phyloP scores from a whole-genome alignment of 2,888 invertebrate species.

The Apotomis turbidana region DNA sequence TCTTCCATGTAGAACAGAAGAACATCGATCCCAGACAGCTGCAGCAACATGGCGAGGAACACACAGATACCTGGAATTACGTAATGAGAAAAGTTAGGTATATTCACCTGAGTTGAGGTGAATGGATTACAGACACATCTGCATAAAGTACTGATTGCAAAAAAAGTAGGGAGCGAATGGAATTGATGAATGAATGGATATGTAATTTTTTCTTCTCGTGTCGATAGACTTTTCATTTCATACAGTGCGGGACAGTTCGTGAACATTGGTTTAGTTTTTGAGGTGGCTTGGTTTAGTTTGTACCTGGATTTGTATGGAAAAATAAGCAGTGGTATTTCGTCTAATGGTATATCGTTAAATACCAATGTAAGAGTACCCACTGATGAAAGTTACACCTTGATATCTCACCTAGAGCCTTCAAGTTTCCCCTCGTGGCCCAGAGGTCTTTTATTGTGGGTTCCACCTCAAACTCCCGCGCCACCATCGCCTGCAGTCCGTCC shows the following conservation, averaged over 20 bases:
- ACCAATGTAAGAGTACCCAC: too few relatives aligned
- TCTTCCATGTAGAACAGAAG: constrained; percentile 90
- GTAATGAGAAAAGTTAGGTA: neutral
- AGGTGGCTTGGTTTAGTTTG: too few relatives aligned
- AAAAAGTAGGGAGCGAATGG: constrained; percentile 21
- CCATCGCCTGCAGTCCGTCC: constrained; percentile 68
- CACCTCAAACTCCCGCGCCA: constrained; percentile 69
- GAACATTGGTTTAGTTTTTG: too few relatives aligned
- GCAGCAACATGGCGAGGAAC: constrained; percentile 90
- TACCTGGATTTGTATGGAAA: too few relatives aligned
- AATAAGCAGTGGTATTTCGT: neutral
- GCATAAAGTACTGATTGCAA: too few relatives aligned
- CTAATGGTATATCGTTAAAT: too few relatives aligned
- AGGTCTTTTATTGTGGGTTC: constrained; percentile 82
- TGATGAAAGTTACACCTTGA: too few relatives aligned
- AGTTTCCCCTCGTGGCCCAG: constrained; percentile 86
- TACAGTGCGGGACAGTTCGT: constrained; percentile 54
- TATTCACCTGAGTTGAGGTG: too few relatives aligned
- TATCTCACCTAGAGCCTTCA: constrained; percentile 86
- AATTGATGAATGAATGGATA: too few relatives aligned
- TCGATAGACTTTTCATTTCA: constrained; percentile 80
- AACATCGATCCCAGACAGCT: constrained; percentile 92
- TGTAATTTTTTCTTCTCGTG: too few relatives aligned
- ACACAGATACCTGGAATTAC: constrained; percentile 83
- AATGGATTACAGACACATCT: too few relatives aligned